Evolutionary conservation across 2,888 invertebrate genomes (phyloP).

Genomic region (Gasteruption jaculator): DNA sequence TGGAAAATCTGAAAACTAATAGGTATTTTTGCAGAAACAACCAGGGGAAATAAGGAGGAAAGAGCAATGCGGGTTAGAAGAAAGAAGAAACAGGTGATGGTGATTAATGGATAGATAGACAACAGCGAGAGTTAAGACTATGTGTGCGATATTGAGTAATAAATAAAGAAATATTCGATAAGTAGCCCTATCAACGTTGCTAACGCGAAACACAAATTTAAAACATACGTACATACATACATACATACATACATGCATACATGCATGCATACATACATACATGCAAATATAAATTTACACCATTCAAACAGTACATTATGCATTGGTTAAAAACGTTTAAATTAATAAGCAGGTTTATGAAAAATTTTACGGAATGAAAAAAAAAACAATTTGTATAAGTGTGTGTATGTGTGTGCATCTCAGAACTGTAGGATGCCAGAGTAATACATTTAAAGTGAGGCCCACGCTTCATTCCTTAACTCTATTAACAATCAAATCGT

Average conservation of each 20-base stretch:
- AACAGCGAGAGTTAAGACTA: constrained; percentile 46
- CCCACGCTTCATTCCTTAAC: constrained; percentile 22
- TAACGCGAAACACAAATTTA: too few species aligned
- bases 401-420: constrained; percentile 23
- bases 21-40: constrained; percentile 9
- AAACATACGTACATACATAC: constrained; percentile 19
- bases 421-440: constrained; percentile 18
- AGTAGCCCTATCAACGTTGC: too few species aligned
- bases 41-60: constrained; percentile 17
- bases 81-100: too few species aligned
- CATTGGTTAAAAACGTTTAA: too few species aligned
- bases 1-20: too few species aligned
- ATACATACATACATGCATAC: constrained; percentile 16
- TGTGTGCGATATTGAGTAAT: too few species aligned
- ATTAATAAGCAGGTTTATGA: too few species aligned
- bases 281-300: constrained; percentile 15
- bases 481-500: too few species aligned
- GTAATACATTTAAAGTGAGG: constrained; percentile 14
- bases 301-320: constrained; percentile 18
- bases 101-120: too few species aligned
- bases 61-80: constrained; percentile 18
- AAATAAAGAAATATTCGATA: too few species aligned
- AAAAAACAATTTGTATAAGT: constrained; percentile 19
- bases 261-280: constrained; percentile 16
- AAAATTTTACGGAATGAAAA: constrained; percentile 16